phyloP scores from a whole-genome alignment of 2,888 invertebrate species.

The Drosophila quinaria region DNA sequence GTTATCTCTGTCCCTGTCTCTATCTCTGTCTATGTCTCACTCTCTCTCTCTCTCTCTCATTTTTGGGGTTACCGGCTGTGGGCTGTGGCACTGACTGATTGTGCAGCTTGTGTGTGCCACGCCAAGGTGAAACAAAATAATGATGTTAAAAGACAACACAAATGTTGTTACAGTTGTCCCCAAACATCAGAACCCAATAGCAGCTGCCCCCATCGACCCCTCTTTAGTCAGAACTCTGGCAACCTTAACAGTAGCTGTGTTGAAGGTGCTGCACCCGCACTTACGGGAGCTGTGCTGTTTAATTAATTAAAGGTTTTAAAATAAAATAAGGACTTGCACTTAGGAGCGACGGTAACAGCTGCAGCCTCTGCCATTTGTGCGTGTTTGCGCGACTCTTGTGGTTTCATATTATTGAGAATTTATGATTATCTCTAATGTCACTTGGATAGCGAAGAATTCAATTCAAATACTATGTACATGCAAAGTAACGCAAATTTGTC shows the following conservation, averaged over 20 bases:
- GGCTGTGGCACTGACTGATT: slow-evolving; percentile 53
- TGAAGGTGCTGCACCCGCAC: slow-evolving; percentile 40
- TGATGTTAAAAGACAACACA: slow-evolving; percentile 51
- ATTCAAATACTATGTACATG: neutral
- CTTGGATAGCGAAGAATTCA: neutral
- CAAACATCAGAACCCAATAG: slow-evolving; percentile 13
- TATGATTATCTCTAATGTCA: slow-evolving; percentile 25
- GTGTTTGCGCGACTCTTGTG: slow-evolving; percentile 12
- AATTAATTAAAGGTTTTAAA: slow-evolving; percentile 81
- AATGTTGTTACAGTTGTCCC: slow-evolving; percentile 44
- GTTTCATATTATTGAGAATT: slow-evolving; percentile 25
- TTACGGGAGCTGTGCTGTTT: slow-evolving; percentile 70
- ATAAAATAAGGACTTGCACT: slow-evolving; percentile 62
- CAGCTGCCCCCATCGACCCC: neutral
- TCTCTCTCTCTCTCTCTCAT: neutral
- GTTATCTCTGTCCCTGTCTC: neutral
- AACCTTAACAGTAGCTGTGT: slow-evolving; percentile 11
- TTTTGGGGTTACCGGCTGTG: neutral
- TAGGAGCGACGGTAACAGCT: slow-evolving; percentile 22
- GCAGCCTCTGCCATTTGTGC: slow-evolving; percentile 4
- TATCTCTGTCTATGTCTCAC: neutral
- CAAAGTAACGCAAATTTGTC: neutral
- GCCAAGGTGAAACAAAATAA: slow-evolving; percentile 50
- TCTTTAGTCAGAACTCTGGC: neutral
- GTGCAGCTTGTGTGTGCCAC: slow-evolving; percentile 41